phyloP scores from a whole-genome alignment of 2,113 vertebrate species.

The Tenebrosternarchus preto region DNA sequence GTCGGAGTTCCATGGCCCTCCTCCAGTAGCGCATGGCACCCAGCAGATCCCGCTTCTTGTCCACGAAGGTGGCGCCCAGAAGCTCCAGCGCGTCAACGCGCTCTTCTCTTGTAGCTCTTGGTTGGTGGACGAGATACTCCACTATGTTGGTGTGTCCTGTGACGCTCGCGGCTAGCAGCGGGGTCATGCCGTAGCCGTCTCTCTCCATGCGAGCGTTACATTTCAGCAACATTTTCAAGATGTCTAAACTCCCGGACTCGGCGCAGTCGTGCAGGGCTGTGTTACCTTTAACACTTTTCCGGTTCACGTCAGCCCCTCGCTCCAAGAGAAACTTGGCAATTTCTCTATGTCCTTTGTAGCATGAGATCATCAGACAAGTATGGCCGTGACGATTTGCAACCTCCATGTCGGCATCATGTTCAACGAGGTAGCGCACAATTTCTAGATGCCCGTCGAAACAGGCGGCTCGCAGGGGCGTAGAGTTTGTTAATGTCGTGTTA shows the following conservation, averaged over 20 bases:
- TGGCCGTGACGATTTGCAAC: slow-evolving; percentile 96
- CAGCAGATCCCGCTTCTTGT: slow-evolving; percentile 91
- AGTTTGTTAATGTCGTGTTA: slow-evolving; percentile 94
- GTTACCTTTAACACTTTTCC: slow-evolving; percentile 93
- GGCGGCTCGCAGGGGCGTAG: slow-evolving; percentile 89
- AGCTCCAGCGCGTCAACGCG: slow-evolving; percentile 86
- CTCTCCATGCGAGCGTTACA: slow-evolving; percentile 88
- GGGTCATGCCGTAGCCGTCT: slow-evolving; percentile 95
- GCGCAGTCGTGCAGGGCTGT: slow-evolving; percentile 94
- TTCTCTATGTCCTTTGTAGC: slow-evolving; percentile 94
- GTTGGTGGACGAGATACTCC: slow-evolving; percentile 86
- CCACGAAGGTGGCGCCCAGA: slow-evolving; percentile 91
- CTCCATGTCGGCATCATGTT: slow-evolving; percentile 90
- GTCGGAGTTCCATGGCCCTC: slow-evolving; percentile 88
- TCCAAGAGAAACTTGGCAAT: slow-evolving; percentile 91
- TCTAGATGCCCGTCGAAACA: slow-evolving; percentile 96
- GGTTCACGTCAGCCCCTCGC: slow-evolving; percentile 89
- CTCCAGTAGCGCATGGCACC: slow-evolving; percentile 91
- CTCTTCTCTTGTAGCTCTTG: slow-evolving; percentile 75
- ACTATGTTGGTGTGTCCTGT: slow-evolving; percentile 96
- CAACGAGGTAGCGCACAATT: slow-evolving; percentile 91
- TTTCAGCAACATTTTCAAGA: slow-evolving; percentile 90
- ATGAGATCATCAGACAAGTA: slow-evolving; percentile 96
- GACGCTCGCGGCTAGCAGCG: slow-evolving; percentile 89
- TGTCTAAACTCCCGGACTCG: slow-evolving; percentile 92